Percentiles rank a stretch among this genome's conserved stretches.
phyloP scores from a whole-genome alignment of 2,888 invertebrate genomes.

The Schrankia costaestrigalis region DNA sequence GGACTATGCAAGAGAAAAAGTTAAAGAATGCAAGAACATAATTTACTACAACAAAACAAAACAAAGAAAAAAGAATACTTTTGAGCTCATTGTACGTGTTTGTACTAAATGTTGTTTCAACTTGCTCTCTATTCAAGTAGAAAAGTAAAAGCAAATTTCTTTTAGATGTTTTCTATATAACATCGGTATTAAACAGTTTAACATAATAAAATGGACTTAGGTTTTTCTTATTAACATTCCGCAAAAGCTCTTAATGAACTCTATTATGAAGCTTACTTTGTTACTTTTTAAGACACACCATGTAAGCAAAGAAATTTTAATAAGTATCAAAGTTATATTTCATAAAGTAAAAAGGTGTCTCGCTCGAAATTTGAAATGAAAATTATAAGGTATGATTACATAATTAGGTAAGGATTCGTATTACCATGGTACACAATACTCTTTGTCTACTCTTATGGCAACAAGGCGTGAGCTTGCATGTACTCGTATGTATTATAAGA shows the following conservation, averaged over 20 bases:
- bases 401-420: no score
- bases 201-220: conserved; percentile 5
- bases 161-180: conserved; percentile 12
- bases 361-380: no score
- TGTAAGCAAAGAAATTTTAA: no score
- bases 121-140: conserved; percentile 13
- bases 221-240: conserved; percentile 4
- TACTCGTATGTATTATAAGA: no score
- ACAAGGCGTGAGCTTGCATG: no score
- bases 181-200: conserved; percentile 7
- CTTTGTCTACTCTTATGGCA: no score
- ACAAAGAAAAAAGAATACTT: conserved; percentile 16
- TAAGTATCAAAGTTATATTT: no score
- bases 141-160: conserved; percentile 21
- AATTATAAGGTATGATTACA: no score
- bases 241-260: conserved; percentile 7
- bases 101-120: conserved; percentile 18
- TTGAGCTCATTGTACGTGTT: conserved; percentile 5
- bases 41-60: conserved; percentile 17
- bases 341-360: no score
- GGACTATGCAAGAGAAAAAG: conserved; percentile 28
- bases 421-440: no score
- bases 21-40: conserved; percentile 25
- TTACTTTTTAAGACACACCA: no score
- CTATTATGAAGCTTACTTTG: no score